These are phyloP conservation scores for Seriola rivoliana DNA, from an alignment of 2,113 vertebrate species.

Conservation along the genomic window DNA sequence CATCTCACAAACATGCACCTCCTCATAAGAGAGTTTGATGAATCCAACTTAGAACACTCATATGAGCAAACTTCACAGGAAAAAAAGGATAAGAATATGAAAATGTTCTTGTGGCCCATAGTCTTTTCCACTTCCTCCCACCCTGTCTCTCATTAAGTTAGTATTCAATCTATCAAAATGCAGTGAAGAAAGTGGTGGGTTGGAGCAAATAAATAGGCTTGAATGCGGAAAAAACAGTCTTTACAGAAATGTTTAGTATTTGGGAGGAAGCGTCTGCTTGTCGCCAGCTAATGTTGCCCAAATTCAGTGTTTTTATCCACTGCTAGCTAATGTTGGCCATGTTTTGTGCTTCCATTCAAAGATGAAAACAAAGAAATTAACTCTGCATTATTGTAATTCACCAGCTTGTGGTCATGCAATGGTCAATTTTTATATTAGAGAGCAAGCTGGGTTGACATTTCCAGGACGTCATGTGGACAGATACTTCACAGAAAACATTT, in stretches of 20 bases:
- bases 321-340: constrained; percentile 9
- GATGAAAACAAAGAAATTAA: constrained; percentile 31
- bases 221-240: constrained; percentile 8
- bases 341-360: constrained; percentile 33
- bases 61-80: background rate
- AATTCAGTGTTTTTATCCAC: constrained; percentile 21
- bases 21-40: background rate
- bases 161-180: background rate
- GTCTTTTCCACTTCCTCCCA: background rate
- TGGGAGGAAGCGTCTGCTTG: background rate
- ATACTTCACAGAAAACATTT: constrained; percentile 14
- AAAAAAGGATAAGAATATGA: background rate
- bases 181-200: background rate
- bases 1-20: constrained; percentile 4
- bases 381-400: constrained; percentile 7
- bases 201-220: background rate
- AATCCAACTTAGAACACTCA: background rate
- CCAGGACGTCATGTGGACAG: background rate
- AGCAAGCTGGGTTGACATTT: constrained; percentile 40
- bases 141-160: background rate
- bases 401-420: background rate
- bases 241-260: constrained; percentile 21
- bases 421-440: background rate
- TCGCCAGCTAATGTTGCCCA: constrained; percentile 16
- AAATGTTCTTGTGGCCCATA: background rate